Evolutionary conservation across 2,113 vertebrate genomes (phyloP).

Genomic region (Chaetops frenatus): DNA sequence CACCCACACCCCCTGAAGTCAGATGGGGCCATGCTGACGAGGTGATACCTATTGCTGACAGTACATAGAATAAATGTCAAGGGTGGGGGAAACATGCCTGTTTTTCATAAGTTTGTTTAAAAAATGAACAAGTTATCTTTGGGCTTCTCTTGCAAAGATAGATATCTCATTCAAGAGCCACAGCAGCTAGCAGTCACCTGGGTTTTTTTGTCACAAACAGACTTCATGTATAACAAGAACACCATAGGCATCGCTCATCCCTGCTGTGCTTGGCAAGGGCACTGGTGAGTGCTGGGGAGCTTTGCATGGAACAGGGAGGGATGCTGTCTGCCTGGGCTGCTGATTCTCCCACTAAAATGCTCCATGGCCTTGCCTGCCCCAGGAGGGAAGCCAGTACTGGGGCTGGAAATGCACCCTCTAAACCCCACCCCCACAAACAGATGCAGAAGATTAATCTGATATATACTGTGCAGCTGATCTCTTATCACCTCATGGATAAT

Average conservation of each 20-base stretch:
- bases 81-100: background rate
- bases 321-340: background rate
- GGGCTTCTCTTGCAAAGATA: background rate
- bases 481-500: background rate
- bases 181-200: background rate
- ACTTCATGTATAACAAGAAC: background rate
- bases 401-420: background rate
- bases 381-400: background rate
- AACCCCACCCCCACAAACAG: background rate
- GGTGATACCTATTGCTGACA: background rate
- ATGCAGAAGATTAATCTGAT: background rate
- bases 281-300: background rate
- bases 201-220: background rate
- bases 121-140: conserved; percentile 10
- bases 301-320: background rate
- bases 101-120: conserved; percentile 41
- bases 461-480: background rate
- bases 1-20: background rate
- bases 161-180: background rate
- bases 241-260: background rate
- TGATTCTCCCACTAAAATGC: background rate
- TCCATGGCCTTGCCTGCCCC: background rate
- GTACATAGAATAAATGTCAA: background rate
- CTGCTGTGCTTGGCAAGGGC: background rate
- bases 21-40: background rate